phyloP scores from a whole-genome alignment of 2,113 vertebrate genomes.

The Rhinopomastus cyanomelas region DNA sequence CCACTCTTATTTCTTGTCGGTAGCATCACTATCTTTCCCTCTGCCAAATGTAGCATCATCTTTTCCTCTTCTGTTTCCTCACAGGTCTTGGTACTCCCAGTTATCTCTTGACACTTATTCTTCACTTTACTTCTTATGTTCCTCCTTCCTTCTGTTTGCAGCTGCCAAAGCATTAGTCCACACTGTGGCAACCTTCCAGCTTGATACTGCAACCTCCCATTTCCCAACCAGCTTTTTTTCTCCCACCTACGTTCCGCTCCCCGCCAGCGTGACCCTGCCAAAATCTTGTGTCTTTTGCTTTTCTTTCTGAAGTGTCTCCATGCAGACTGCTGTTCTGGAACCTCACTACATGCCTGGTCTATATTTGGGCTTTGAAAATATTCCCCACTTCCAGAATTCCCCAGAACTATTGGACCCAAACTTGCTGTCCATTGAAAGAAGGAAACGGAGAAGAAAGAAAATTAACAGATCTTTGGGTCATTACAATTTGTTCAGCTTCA shows the following conservation, averaged over 20 bases:
- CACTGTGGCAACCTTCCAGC: constrained; percentile 43
- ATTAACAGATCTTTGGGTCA: neutral
- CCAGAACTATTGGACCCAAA: neutral
- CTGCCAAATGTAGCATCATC: constrained; percentile 5
- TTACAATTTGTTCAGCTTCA: constrained; percentile 45
- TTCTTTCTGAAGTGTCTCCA: neutral
- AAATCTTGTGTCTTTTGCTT: neutral
- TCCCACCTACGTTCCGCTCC: constrained; percentile 12
- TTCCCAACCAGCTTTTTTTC: constrained; percentile 30
- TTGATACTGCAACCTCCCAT: constrained; percentile 24
- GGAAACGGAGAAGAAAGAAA: constrained; percentile 18
- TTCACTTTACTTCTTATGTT: neutral
- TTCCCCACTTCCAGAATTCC: neutral
- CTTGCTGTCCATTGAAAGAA: neutral
- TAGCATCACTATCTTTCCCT: neutral
- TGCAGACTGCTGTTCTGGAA: neutral
- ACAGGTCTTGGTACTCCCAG: neutral
- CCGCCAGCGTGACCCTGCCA: constrained; percentile 15
- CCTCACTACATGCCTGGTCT: neutral
- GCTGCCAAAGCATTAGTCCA: constrained; percentile 56
- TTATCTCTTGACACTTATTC: neutral
- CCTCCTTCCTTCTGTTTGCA: neutral
- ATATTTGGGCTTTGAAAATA: neutral
- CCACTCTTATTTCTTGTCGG: neutral
- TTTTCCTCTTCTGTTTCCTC: constrained; percentile 11